Conservation (phyloP, 2,113 vertebrate species). For the Mobula hypostoma region DNA sequence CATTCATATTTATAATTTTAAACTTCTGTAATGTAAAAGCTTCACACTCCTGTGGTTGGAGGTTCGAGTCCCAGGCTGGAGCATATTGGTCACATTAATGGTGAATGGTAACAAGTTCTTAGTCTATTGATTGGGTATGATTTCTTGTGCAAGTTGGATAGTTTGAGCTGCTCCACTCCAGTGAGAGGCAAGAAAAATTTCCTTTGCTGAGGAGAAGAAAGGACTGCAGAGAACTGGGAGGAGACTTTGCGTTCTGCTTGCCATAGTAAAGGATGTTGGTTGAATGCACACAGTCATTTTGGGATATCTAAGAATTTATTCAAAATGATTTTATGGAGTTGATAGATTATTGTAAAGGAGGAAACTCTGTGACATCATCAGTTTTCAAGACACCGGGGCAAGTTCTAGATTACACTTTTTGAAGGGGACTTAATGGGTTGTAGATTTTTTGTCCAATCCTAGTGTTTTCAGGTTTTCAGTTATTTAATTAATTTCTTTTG, state of each 20-base stretch:
- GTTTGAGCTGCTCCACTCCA: not conserved
- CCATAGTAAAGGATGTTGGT: not conserved
- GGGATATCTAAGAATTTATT: not conserved
- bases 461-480: constrained; percentile 10
- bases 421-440: not conserved
- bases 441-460: constrained; percentile 14
- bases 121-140: constrained; percentile 9
- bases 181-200: not conserved
- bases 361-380: constrained; percentile 19
- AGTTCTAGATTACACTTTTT: not conserved
- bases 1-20: constrained; percentile 30
- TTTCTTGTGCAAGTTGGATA: not conserved
- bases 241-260: not conserved
- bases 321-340: not conserved
- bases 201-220: no score
- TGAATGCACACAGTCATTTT: not conserved
- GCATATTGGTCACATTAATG: not conserved
- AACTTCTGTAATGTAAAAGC: not conserved
- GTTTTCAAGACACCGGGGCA: not conserved
- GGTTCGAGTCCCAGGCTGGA: not conserved
- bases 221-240: not conserved
- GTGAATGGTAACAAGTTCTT: not conserved
- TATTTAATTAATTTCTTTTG: constrained; percentile 26
- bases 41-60: not conserved
- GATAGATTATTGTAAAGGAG: not conserved